Conservation (phyloP, 2,113 vertebrate genomes). For the Osmerus eperlanus region DNA sequence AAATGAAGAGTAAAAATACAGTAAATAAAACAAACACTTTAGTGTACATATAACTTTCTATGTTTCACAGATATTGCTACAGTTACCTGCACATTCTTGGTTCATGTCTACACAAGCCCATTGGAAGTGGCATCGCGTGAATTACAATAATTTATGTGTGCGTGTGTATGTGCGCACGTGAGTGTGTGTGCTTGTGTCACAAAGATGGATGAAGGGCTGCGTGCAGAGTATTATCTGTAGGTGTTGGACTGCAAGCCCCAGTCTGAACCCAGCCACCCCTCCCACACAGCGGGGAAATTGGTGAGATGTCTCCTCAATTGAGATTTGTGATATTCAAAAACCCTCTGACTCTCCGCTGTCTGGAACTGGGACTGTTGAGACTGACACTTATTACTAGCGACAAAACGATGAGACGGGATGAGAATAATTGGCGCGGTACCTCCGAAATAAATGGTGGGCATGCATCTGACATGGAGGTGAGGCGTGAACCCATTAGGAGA, state of each 20-base stretch:
- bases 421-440: neutral
- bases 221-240: conserved; percentile 49
- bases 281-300: conserved; percentile 41
- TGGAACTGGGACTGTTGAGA: conserved; percentile 44
- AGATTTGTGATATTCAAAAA: conserved; percentile 6
- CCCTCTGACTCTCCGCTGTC: conserved; percentile 16
- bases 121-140: conserved; percentile 19
- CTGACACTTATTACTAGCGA: conserved; percentile 41
- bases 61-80: too few species aligned
- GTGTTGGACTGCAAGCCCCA: conserved; percentile 28
- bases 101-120: neutral
- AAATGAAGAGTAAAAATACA: too few species aligned
- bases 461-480: too few species aligned
- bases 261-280: conserved; percentile 24
- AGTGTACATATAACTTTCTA: too few species aligned
- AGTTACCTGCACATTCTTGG: neutral
- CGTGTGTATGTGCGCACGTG: conserved; percentile 6
- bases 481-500: too few species aligned
- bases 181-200: conserved; percentile 29
- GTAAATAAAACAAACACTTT: too few species aligned
- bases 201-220: conserved; percentile 47
- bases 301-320: conserved; percentile 46
- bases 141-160: conserved; percentile 48
- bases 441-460: too few species aligned
- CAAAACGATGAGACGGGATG: conserved; percentile 34